Base-by-base conservation (phyloP, 2,113 vertebrate genomes). In the Pollimyrus isidori region DNA sequence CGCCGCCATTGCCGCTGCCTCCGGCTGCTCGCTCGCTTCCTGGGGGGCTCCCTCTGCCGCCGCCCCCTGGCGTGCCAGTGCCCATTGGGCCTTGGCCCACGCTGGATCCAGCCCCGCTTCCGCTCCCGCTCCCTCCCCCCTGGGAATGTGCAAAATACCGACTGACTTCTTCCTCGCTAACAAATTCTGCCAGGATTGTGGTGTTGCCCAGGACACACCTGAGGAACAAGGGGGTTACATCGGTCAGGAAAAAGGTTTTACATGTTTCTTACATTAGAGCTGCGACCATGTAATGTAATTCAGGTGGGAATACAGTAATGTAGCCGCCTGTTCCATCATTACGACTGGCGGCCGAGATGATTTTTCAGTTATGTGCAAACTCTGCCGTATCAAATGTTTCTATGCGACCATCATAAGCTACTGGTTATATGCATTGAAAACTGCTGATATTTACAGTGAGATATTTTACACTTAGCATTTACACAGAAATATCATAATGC, bases 171-270 rank as follows among this genome's bases (percentile, higher is more conserved):
- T 99, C 98, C 90, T 99, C 98, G 23, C 98, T 99, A 92, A 98
- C 97, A 95, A 99, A 99, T 96, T 99, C 98, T 80, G 98, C 98
- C 95, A 99, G 95, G 95, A 99, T 99, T 96, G 98, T 99, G 96
- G 98, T 99, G 95, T 99, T 99, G 94, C 98, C 98, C 96, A 99
- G 96, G 95, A 99, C 98, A 93, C 98, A 99, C 98, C 98, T 99
- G 91, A 1, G 69, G 52, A 76, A 19, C 56, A 2, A 53, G 88
- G 62, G 50, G 87, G 19, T 42, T 21, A 56, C 19, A 56, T 56
- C 19, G 0, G 53, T 30, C 52, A 88, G 87, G 80, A 69, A 86
- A 49, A 49, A 87, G 48, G 7, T n/a, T 46, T 21, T 42, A 21
- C 35, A 82, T 42, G 13, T 82, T 42, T 21, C 17, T 42, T 45